phyloP scores from a whole-genome alignment of 2,888 invertebrate species.

The Eutolmus rufibarbis region DNA sequence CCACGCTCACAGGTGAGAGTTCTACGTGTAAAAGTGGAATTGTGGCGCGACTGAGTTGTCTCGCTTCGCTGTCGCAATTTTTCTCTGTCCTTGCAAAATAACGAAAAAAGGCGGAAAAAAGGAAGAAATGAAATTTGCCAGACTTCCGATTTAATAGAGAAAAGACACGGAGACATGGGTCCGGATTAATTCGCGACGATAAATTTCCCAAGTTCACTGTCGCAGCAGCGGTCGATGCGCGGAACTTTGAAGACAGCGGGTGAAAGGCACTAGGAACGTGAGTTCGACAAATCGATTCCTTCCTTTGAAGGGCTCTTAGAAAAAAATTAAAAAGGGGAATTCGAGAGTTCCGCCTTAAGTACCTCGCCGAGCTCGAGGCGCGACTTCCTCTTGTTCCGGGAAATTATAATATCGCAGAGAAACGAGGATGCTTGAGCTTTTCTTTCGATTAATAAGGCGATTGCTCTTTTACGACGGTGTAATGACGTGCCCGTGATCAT shows the following conservation, averaged over 20 bases:
- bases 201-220: not conserved
- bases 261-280: not conserved
- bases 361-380: not conserved
- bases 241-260: not conserved
- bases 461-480: not conserved
- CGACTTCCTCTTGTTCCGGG: not conserved
- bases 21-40: not conserved
- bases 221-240: not conserved
- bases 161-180: not conserved
- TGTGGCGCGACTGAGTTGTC: not conserved
- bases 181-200: not conserved
- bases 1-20: not conserved
- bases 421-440: not conserved
- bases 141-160: not conserved
- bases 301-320: not conserved
- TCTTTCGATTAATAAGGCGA: not conserved
- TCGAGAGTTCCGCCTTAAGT: not conserved
- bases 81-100: not conserved
- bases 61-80: not conserved
- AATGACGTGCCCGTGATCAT: not conserved
- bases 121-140: not conserved
- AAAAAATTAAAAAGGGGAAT: not conserved
- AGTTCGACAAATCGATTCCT: not conserved
- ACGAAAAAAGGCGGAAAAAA: not conserved
- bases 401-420: not conserved